phyloP scores from a whole-genome alignment of 2,888 invertebrate genomes.

The Seira sanloemensis region DNA sequence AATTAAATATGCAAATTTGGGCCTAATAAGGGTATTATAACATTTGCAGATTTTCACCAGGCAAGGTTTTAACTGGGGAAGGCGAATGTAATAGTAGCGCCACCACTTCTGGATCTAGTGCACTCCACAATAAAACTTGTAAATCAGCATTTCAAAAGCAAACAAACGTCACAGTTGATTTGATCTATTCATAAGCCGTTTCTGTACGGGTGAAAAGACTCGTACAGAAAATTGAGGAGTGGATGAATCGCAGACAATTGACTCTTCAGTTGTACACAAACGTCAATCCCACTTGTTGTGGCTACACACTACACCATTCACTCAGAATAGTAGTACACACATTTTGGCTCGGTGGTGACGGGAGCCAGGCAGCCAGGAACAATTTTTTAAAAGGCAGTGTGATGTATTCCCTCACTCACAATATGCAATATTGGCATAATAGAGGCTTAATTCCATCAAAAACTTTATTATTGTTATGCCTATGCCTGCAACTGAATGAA shows the following conservation, averaged over 20 bases:
- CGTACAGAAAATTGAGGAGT: not conserved
- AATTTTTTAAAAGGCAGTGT: not conserved
- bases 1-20: no score
- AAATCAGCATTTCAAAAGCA: conserved; percentile 19
- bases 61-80: no score
- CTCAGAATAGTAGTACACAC: no score
- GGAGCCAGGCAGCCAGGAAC: not conserved
- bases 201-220: no score
- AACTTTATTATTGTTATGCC: conserved; percentile 39
- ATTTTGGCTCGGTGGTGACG: not conserved
- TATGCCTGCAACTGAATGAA: conserved; percentile 16
- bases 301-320: no score
- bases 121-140: not conserved
- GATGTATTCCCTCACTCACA: conserved; percentile 11
- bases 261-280: not conserved
- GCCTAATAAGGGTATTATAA: no score
- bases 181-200: conserved; percentile 27
- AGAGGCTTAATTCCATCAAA: conserved; percentile 30
- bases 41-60: no score
- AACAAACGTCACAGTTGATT: conserved; percentile 45
- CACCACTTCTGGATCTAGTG: not conserved
- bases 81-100: no score
- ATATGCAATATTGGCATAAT: conserved; percentile 20
- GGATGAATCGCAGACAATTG: conserved; percentile 31
- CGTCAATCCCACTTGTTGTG: conserved; percentile 42